These are phyloP conservation scores for Noctua pronuba DNA, from an alignment of 2,888 invertebrate species.

Conservation along the genomic window DNA sequence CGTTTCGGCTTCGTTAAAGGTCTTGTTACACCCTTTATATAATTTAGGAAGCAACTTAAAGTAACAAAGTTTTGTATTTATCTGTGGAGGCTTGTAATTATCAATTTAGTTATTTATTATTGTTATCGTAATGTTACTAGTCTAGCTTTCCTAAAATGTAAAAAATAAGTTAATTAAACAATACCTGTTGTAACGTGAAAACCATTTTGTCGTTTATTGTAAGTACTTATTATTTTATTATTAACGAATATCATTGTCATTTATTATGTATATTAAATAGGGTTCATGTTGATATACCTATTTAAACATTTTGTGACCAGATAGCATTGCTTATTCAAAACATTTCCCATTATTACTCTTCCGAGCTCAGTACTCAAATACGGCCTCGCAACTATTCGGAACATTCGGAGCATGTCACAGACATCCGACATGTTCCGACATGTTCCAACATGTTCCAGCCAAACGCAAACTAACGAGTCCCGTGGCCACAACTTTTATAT, in stretches of 20 bases:
- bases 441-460: conserved; percentile 28
- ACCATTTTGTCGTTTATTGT: too few relatives aligned
- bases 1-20: too few relatives aligned
- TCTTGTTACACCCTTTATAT: too few relatives aligned
- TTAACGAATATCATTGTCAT: neutral
- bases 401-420: conserved; percentile 26
- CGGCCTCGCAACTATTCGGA: conserved; percentile 11
- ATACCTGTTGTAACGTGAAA: too few relatives aligned
- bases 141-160: too few relatives aligned
- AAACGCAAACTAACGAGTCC: conserved; percentile 68
- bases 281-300: neutral
- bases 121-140: too few relatives aligned
- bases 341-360: neutral
- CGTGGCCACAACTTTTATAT: conserved; percentile 70
- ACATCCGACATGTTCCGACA: conserved; percentile 19
- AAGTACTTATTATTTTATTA: neutral
- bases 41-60: too few relatives aligned
- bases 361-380: conserved; percentile 4
- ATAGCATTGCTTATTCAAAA: neutral
- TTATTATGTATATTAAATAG: neutral
- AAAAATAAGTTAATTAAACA: too few relatives aligned
- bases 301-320: neutral
- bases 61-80: too few relatives aligned
- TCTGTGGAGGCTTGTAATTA: too few relatives aligned
- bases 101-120: too few relatives aligned